Evolutionary conservation across 2,888 invertebrate species (phyloP).

Genomic region (Limnephilus marmoratus): DNA sequence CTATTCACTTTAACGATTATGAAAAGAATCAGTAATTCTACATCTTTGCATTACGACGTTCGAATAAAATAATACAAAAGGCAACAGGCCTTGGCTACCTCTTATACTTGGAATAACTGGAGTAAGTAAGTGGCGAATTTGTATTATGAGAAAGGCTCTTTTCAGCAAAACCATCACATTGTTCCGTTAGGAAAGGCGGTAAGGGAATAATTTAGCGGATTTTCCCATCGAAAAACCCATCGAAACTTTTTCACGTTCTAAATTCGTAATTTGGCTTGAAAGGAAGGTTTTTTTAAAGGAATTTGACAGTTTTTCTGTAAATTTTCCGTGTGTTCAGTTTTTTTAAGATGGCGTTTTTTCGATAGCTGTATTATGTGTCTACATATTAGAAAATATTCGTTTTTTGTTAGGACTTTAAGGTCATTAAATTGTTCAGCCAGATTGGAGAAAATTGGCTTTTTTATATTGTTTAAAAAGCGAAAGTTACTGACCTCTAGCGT

Average conservation of each 20-base stretch:
- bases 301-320: too few relatives aligned
- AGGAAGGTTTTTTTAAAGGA: background rate
- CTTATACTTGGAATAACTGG: background rate
- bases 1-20: background rate
- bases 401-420: too few relatives aligned
- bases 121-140: background rate
- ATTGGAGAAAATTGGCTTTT: too few relatives aligned
- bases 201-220: background rate
- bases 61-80: background rate
- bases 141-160: background rate
- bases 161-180: background rate
- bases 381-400: too few relatives aligned
- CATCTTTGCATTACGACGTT: background rate
- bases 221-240: background rate
- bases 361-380: too few relatives aligned
- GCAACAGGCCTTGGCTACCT: background rate
- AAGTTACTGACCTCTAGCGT: too few relatives aligned
- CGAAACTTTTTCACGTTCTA: background rate
- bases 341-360: too few relatives aligned
- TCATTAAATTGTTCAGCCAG: too few relatives aligned
- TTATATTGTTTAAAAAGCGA: too few relatives aligned
- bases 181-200: background rate
- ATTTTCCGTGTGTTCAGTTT: too few relatives aligned
- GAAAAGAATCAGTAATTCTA: background rate
- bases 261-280: background rate